These are phyloP conservation scores for Micrastur ruficollis DNA, from an alignment of 2,797 vertebrate species.

Conservation along the genomic window DNA sequence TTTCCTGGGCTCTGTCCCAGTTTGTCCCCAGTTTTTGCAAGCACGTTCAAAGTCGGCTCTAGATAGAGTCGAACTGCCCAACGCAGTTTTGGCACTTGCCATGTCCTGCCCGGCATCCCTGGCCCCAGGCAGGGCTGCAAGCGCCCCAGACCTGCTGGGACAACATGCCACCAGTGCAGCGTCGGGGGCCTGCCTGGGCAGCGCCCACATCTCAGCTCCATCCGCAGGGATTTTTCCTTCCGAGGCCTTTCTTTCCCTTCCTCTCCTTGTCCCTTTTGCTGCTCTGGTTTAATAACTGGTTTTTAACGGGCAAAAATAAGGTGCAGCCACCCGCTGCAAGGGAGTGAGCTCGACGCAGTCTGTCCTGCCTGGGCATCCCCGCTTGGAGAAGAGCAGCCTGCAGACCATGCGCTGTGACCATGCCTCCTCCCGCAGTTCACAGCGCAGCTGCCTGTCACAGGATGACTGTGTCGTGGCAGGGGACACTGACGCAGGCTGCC, in stretches of 20 bases:
- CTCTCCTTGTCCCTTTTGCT: background rate
- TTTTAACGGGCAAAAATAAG: background rate
- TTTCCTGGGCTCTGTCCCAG: background rate
- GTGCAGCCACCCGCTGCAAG: background rate
- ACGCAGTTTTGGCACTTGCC: background rate
- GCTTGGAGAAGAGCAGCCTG: background rate
- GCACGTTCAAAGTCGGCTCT: accelerated
- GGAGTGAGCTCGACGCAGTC: background rate
- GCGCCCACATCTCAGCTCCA: background rate
- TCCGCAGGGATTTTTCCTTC: background rate
- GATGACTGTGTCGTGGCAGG: background rate
- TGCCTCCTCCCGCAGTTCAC: background rate
- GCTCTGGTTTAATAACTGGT: background rate
- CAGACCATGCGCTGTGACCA: accelerated
- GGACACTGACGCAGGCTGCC: background rate
- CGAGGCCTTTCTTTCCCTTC: accelerated
- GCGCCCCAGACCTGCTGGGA: background rate
- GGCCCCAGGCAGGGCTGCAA: background rate
- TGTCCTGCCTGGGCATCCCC: background rate
- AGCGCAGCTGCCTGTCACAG: background rate
- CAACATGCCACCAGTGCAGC: background rate
- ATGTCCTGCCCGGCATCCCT: accelerated
- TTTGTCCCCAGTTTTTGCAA: background rate
- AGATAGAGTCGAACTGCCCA: background rate
- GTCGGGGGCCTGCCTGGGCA: background rate